Base-by-base conservation (phyloP, 2,113 vertebrate genomes). In the Psilopogon haemacephalus region DNA sequence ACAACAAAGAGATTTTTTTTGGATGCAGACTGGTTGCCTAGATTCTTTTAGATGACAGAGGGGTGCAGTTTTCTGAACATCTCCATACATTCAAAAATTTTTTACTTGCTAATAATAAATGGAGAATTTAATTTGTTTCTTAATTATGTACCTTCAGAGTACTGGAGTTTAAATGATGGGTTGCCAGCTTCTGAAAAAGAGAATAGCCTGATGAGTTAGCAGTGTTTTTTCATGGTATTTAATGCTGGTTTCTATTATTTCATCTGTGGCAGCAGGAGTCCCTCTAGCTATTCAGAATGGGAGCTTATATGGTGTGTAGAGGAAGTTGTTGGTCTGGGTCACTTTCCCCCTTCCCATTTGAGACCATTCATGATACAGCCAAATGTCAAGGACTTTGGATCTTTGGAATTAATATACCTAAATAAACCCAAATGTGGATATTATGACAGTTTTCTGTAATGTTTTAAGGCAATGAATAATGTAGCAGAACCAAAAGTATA, bases 261-360 rank as follows among this genome's bases (percentile, higher is more conserved):
- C 11, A 33, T 33, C 20, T 67, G 32, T 90, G 56, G 32, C 37
- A 70, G 10, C 2, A 17, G 15, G 40, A 80, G 46, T 68, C 35
- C 40, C 18, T 60, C 27, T 75, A 48, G 69, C 64, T 56, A 5
- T 38, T 84, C 42, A n/a, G 59, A 30, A 16, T 55, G 20, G 10
- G 52, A 37, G 18, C 17, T 73, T 59, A 21, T 35, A 44, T 0
- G 0, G 6, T 75, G 46, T 63, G 30, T 71, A 33, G 72, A 30
- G 46, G 40, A 67, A 48, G 20, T 58, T 33, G 6, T 5, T 72
- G 62, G n/a, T 4, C 44, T 75, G 33, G 15, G 21, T 72, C 90
- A 70, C 54, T 5, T 17, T 59, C 15, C 48, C 19, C 14, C 33
- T 58, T 38, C 59, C 24, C 12, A 5, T 86, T 90, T 33, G 11